phyloP scores from a whole-genome alignment of 1,140 invertebrate genomes.

The Ceratina australensis region DNA sequence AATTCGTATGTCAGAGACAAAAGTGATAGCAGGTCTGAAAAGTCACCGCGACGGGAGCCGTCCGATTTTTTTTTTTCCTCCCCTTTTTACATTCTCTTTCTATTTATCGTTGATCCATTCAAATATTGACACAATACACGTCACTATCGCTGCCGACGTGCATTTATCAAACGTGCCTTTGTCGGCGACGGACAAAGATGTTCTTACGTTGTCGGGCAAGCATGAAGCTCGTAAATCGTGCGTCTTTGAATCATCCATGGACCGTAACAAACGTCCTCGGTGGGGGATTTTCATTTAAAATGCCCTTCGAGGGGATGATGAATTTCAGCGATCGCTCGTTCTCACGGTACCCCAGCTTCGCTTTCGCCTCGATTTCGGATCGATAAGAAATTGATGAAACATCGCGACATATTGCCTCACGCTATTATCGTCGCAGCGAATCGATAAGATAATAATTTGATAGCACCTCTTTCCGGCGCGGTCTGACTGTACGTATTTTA shows the following conservation, averaged over 20 bases:
- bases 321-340: slow-evolving; percentile 12
- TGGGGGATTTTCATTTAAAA: slow-evolving; percentile 13
- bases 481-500: too few species aligned
- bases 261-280: background rate
- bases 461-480: background rate
- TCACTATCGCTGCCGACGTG: background rate
- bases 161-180: slow-evolving; percentile 37
- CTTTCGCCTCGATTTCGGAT: background rate
- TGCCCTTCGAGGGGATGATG: background rate
- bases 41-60: background rate
- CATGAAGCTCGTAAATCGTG: slow-evolving; percentile 37
- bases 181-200: slow-evolving; percentile 35
- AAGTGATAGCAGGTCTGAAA: background rate
- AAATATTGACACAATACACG: slow-evolving; percentile 40
- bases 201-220: slow-evolving; percentile 25
- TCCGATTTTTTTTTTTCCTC: slow-evolving; percentile 7
- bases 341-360: background rate
- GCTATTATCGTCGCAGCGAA: background rate
- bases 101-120: slow-evolving; percentile 32
- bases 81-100: background rate
- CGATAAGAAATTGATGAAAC: background rate
- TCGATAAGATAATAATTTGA: background rate
- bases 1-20: slow-evolving; percentile 6
- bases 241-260: background rate
- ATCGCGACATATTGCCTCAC: background rate